A percentile compares a stretch with the other conserved stretches of the same genome.
These are phyloP conservation scores for Aethes cnicana DNA, from an alignment of 2,888 invertebrate genomes.

Conservation along the genomic window DNA sequence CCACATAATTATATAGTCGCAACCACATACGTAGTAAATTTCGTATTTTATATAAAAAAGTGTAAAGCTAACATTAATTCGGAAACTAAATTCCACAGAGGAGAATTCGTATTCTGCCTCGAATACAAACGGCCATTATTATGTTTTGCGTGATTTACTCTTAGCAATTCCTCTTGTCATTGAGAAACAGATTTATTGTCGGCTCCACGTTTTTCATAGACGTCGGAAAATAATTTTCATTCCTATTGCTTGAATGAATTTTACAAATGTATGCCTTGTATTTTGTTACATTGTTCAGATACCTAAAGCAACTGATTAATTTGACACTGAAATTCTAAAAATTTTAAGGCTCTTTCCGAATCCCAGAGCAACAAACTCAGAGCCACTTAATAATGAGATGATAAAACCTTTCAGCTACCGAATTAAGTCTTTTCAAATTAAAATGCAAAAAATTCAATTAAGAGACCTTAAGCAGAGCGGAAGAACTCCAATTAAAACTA, in stretches of 20 bases:
- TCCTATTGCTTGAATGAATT: constrained; percentile 4
- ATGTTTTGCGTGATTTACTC: constrained; percentile 24
- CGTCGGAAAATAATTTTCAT: constrained; percentile 12
- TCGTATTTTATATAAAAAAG: too few relatives aligned
- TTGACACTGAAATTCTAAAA: background rate
- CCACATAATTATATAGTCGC: too few relatives aligned
- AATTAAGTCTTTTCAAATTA: constrained; percentile 52
- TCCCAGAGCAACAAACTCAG: constrained; percentile 34
- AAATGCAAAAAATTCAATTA: constrained; percentile 65
- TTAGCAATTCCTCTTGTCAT: constrained; percentile 30
- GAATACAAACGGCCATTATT: constrained; percentile 22
- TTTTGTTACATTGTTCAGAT: background rate
- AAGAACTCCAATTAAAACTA: constrained; percentile 72
- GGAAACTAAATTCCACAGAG: constrained; percentile 1
- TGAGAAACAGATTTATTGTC: constrained; percentile 23
- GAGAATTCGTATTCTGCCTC: constrained; percentile 10
- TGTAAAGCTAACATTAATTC: background rate
- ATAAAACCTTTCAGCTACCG: constrained; percentile 41
- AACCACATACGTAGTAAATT: too few relatives aligned
- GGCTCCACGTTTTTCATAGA: constrained; percentile 3
- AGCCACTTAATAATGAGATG: constrained; percentile 42
- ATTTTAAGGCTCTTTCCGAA: background rate
- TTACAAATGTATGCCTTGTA: background rate
- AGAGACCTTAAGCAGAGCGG: constrained; percentile 59
- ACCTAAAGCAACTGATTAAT: background rate